Conservation (phyloP, 2,888 invertebrate species). For the Apotomis capreana region DNA sequence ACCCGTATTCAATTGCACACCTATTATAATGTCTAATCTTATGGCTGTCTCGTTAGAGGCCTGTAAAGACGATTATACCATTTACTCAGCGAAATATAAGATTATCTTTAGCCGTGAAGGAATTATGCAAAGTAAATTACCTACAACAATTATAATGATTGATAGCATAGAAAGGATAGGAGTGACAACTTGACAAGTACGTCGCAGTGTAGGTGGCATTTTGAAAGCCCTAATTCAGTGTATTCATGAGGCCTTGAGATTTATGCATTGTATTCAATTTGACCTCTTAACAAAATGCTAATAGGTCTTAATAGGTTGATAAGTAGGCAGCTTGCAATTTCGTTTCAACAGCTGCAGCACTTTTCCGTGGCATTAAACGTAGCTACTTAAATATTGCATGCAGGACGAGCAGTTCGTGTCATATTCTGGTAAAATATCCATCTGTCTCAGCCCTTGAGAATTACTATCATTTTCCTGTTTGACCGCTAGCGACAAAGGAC, state of each 20-base stretch:
- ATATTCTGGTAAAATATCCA: neutral
- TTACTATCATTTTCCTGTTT: conserved; percentile 27
- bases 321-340: conserved; percentile 24
- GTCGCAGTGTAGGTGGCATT: conserved; percentile 13
- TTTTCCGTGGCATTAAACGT: conserved; percentile 13
- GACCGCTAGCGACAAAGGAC: conserved; percentile 35
- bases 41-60: conserved; percentile 38
- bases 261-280: conserved; percentile 28
- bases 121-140: conserved; percentile 1
- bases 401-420: neutral
- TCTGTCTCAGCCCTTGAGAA: conserved; percentile 7
- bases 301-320: conserved; percentile 22
- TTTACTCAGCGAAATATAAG: conserved; percentile 19
- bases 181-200: neutral
- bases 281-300: conserved; percentile 30
- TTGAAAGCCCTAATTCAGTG: conserved; percentile 25
- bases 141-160: neutral
- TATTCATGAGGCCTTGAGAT: conserved; percentile 29
- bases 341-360: conserved; percentile 9
- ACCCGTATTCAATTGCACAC: conserved; percentile 41
- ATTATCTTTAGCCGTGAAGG: neutral
- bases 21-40: conserved; percentile 41
- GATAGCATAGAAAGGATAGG: neutral
- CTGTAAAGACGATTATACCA: conserved; percentile 31
- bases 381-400: neutral